Conservation (phyloP, 2,797 vertebrate genomes). For the Eulemur coronatus region DNA sequence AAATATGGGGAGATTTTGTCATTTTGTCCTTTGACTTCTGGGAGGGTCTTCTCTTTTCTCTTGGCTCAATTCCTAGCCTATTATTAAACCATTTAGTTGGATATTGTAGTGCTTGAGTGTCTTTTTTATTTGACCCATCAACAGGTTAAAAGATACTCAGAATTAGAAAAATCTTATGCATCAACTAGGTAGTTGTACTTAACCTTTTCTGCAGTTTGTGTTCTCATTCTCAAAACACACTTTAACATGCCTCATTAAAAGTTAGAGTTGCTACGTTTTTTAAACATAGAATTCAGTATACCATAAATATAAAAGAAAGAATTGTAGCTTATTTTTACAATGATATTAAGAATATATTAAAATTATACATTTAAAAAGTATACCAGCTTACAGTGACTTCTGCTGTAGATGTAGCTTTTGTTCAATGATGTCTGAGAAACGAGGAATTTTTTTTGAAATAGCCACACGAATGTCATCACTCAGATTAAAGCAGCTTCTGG, state of each 20-base stretch:
- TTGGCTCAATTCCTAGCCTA: not conserved
- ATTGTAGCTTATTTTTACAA: conserved; percentile 32
- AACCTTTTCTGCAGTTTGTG: not conserved
- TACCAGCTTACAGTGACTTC: conserved; percentile 37
- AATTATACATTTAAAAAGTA: not conserved
- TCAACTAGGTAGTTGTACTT: not conserved
- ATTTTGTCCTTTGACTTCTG: not conserved
- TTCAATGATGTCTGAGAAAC: conserved; percentile 73
- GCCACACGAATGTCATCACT: conserved; percentile 66
- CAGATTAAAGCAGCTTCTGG: conserved; percentile 54
- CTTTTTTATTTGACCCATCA: not conserved
- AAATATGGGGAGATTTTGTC: not conserved
- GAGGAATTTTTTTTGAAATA: conserved; percentile 74
- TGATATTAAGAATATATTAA: conserved; percentile 33
- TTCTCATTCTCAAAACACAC: conserved; percentile 21
- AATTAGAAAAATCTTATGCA: not conserved
- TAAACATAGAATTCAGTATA: not conserved
- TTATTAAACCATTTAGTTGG: not conserved
- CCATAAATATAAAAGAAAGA: conserved; percentile 50
- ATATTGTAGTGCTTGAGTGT: not conserved
- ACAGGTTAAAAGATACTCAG: not conserved
- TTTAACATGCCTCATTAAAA: conserved; percentile 10
- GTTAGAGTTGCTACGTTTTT: conserved; percentile 21
- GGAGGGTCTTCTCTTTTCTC: not conserved
- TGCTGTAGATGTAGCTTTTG: conserved; percentile 59